Conservation (phyloP, 2,113 vertebrate genomes). For the Phrynosoma platyrhinos region DNA sequence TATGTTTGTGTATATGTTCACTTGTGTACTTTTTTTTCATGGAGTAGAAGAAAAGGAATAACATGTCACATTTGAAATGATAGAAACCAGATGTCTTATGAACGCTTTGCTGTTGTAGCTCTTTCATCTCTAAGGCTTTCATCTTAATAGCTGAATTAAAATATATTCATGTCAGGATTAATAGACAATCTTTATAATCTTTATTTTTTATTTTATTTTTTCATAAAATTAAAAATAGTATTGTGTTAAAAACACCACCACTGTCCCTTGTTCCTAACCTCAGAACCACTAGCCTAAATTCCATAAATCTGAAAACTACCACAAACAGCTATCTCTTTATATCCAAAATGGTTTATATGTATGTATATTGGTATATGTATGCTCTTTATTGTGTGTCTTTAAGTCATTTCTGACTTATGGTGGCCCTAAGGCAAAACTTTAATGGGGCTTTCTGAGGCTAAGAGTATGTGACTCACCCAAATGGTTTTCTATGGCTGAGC, state of each 20-base stretch:
- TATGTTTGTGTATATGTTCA: too few relatives aligned
- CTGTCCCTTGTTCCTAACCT: neutral
- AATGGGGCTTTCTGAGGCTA: too few relatives aligned
- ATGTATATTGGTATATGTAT: too few relatives aligned
- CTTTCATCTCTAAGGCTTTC: neutral
- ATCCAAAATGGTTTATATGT: too few relatives aligned
- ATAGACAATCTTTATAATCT: constrained; percentile 8
- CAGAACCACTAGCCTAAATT: neutral
- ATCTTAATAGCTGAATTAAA: too few relatives aligned
- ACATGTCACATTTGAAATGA: neutral
- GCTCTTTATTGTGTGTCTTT: too few relatives aligned
- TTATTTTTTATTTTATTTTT: neutral
- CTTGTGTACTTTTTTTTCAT: constrained; percentile 14
- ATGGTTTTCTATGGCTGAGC: too few relatives aligned
- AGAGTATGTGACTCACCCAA: too few relatives aligned
- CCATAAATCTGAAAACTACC: neutral
- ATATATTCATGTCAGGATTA: too few relatives aligned
- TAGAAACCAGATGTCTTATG: neutral
- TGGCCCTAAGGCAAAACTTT: too few relatives aligned
- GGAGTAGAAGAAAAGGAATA: constrained; percentile 28
- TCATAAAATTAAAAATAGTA: constrained; percentile 3
- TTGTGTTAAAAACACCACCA: neutral
- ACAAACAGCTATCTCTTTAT: neutral
- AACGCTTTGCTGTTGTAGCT: neutral
- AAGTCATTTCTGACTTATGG: too few relatives aligned